These are phyloP conservation scores for Gymnoscopelus braueri DNA, from an alignment of 2,797 vertebrate species.

Conservation along the genomic window DNA sequence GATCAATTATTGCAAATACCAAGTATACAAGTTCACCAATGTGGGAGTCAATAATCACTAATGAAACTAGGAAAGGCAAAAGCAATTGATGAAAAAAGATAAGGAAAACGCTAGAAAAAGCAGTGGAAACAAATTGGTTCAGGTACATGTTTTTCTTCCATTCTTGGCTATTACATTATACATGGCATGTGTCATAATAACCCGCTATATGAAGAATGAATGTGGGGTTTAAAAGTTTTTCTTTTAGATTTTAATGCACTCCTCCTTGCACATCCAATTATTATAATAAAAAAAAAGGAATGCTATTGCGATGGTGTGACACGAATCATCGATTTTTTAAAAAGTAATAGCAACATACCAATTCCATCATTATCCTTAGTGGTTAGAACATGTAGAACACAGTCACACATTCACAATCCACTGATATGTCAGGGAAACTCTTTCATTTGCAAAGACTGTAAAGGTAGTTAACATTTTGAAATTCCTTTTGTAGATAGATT, in stretches of 20 bases:
- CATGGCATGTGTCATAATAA: slow-evolving; percentile 30
- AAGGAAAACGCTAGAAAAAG: not conserved
- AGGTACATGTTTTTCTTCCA: not conserved
- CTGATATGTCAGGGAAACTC: slow-evolving; percentile 33
- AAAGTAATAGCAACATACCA: slow-evolving; percentile 40
- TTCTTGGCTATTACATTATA: not conserved
- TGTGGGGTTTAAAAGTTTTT: slow-evolving; percentile 10
- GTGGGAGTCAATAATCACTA: slow-evolving; percentile 6
- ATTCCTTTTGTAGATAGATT: slow-evolving; percentile 34
- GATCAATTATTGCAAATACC: not conserved
- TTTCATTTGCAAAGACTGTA: slow-evolving; percentile 21
- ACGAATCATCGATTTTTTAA: slow-evolving; percentile 31
- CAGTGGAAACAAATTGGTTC: too few species aligned
- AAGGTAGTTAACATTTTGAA: slow-evolving; percentile 21
- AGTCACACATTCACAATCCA: slow-evolving; percentile 18
- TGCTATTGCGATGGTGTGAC: slow-evolving; percentile 5
- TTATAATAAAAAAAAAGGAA: not conserved
- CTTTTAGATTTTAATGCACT: slow-evolving; percentile 13
- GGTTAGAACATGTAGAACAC: slow-evolving; percentile 37
- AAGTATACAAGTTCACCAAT: not conserved
- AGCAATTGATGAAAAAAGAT: not conserved
- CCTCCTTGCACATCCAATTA: too few species aligned
- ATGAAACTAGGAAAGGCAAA: slow-evolving; percentile 15
- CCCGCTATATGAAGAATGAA: not conserved
- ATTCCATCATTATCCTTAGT: slow-evolving; percentile 51